Base-by-base conservation (phyloP, 2,888 invertebrate genomes). In the Vesta saturnalis region DNA sequence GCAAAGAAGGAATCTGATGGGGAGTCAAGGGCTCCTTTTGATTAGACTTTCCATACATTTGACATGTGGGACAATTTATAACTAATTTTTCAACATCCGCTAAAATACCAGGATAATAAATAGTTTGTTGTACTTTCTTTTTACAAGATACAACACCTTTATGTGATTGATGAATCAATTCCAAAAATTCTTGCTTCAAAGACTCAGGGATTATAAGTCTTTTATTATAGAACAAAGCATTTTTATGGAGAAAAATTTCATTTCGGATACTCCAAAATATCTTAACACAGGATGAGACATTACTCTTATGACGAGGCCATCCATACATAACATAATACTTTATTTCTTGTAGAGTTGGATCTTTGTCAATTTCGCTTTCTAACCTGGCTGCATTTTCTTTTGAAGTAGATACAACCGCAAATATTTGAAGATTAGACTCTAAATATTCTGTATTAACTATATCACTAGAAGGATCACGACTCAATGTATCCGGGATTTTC, bases 41-140 rank as follows among this genome's bases (percentile, higher is more conserved):
- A n/a, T n/a, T n/a, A n/a, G n/a, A n/a, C n/a, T n/a, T n/a, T n/a
- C n/a, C n/a, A n/a, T 70, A 72, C 23, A 30, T 21, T 47, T 43
- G 59, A 56, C 63, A 67, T 2, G 19, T 47, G 1, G 5, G 15
- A 55, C 62, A 62, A 16, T 8, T n/a, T n/a, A 22, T 10, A 0
- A 77, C 69, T 4, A 67, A 10, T 6, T 74, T 71, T 71, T 78
- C 76, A 15, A 77, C 67, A 14, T 78, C 74, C 43, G 59, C 64
- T 21, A n/a, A n/a, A n/a, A n/a, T n/a, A n/a, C n/a, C n/a, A n/a
- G n/a, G n/a, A n/a, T n/a, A n/a, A n/a, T n/a, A n/a, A n/a, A n/a
- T n/a, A n/a, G n/a, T n/a, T n/a, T n/a, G n/a, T n/a, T n/a, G n/a
- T n/a, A n/a, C n/a, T n/a, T n/a, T n/a, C n/a, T n/a, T n/a, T n/a